Base-by-base conservation (phyloP, 2,797 vertebrate genomes). In the Heteromormyrus szaboi region DNA sequence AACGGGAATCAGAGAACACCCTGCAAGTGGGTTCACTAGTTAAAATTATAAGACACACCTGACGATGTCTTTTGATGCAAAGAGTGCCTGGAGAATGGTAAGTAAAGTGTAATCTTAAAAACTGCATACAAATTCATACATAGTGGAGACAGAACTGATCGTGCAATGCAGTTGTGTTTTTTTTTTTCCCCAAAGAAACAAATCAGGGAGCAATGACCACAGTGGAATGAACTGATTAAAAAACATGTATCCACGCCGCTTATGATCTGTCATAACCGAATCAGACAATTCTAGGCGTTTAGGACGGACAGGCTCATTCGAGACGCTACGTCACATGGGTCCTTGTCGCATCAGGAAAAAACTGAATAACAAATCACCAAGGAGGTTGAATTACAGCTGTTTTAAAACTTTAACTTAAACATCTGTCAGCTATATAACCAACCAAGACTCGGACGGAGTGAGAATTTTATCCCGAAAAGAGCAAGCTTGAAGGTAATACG, bases 331-430 rank as follows among this genome's bases (percentile, higher is more conserved):
- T 89, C 88, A 89, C 8, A 51, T 2, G 84, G 88, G 88, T 89
- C 88, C 88, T 89, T 72, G 88, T 89, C 83, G 88, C 88, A 53
- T 19, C 33, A 7, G 14, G 48, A 86, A 85, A 86, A 65, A 87
- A 5, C 14, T 17, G n/a, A 46, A 65, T 65, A 87, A 46, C 56
- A 87, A 65, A 65, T 62, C 56, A 48, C 19, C 25, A 87, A 65
- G 37, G 37, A 25, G 37, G 8, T 41, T 19, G 56, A 65, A 33
- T 56, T 86, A 17, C 37, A 46, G 56, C 51, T 54, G 48, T 65
- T 59, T 87, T 62, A 41, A 37, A 46, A 65, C 85, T 17, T 37
- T n/a, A 46, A 65, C 85, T 17, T 37, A 86, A 86, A 84, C 41
- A 56, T 29, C 53, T 86, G 85, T 19, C 22, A 86, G 33, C 17